A percentile compares a stretch with the other conserved stretches of the same genome.
Conservation (phyloP, 2,797 vertebrate species). For the Chelmon rostratus region DNA sequence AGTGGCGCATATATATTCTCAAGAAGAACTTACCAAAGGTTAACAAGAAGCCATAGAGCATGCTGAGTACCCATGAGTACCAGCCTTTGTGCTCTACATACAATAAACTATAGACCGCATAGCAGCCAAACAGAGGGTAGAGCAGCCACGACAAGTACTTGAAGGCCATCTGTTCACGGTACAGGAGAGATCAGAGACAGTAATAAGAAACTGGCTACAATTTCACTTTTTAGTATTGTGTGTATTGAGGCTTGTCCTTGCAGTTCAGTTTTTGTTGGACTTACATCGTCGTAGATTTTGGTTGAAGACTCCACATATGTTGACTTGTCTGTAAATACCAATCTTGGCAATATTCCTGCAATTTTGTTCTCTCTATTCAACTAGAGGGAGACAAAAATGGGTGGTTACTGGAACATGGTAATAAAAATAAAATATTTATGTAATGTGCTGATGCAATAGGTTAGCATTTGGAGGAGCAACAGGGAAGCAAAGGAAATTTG, state of each 20-base stretch:
- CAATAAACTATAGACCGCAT: slow-evolving; percentile 94
- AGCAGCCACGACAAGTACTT: slow-evolving; percentile 95
- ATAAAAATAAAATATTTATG: no score
- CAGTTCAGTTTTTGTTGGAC: slow-evolving; percentile 51
- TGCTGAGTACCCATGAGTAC: slow-evolving; percentile 97
- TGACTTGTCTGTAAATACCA: slow-evolving; percentile 93
- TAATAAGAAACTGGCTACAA: not conserved
- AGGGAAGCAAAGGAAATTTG: not conserved
- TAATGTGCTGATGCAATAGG: not conserved
- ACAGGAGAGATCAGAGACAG: slow-evolving; percentile 1
- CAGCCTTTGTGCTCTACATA: slow-evolving; percentile 99
- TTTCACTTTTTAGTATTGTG: no score
- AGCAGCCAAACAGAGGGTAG: slow-evolving; percentile 95
- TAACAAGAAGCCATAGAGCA: slow-evolving; percentile 98
- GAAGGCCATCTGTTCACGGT: slow-evolving; percentile 92
- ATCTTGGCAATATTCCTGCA: slow-evolving; percentile 88
- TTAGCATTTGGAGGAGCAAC: not conserved
- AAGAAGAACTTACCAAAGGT: slow-evolving; percentile 92
- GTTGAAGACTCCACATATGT: slow-evolving; percentile 96
- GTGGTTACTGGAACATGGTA: slow-evolving; percentile 3
- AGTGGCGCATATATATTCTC: not conserved
- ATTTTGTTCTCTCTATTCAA: slow-evolving; percentile 94
- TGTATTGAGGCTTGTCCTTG: not conserved
- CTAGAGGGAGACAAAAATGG: slow-evolving; percentile 70
- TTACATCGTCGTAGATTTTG: slow-evolving; percentile 96